These are phyloP conservation scores for Silvanus unidentatus DNA, from an alignment of 2,888 invertebrate species.

Conservation along the genomic window DNA sequence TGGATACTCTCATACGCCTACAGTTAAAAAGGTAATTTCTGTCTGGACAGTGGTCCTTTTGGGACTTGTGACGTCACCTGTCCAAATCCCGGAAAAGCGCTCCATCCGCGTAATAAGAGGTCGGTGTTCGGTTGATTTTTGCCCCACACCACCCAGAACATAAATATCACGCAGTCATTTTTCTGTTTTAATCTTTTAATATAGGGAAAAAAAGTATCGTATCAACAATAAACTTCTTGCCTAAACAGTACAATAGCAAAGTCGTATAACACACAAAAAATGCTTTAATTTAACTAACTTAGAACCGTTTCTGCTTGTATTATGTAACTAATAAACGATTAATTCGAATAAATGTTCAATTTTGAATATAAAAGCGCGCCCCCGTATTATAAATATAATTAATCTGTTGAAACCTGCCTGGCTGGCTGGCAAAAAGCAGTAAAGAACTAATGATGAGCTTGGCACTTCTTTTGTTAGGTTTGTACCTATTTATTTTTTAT, in stretches of 20 bases:
- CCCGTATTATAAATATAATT: constrained; percentile 29
- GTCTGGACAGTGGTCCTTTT: constrained; percentile 38
- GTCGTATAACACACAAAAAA: constrained; percentile 13
- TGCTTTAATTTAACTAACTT: constrained; percentile 14
- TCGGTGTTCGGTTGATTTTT: too few species aligned
- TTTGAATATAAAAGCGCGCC: constrained; percentile 30
- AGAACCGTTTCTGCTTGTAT: constrained; percentile 12
- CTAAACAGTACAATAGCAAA: constrained; percentile 7
- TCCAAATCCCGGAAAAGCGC: not conserved
- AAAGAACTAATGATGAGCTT: constrained; percentile 33
- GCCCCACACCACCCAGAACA: too few species aligned
- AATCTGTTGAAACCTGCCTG: constrained; percentile 27
- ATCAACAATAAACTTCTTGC: constrained; percentile 8
- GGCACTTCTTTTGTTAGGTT: constrained; percentile 31
- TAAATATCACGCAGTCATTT: not conserved
- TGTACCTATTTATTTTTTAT: too few species aligned
- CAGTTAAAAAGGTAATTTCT: constrained; percentile 49
- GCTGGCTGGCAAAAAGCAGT: constrained; percentile 30
- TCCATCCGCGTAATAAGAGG: too few species aligned
- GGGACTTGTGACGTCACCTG: constrained; percentile 39
- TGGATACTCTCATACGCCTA: constrained; percentile 40
- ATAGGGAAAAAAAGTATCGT: not conserved
- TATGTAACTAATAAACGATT: constrained; percentile 24
- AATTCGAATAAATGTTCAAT: constrained; percentile 39
- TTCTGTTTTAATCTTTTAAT: not conserved